Evolutionary conservation across 2,888 invertebrate species (phyloP).

Genomic region (Agriotes lineatus): DNA sequence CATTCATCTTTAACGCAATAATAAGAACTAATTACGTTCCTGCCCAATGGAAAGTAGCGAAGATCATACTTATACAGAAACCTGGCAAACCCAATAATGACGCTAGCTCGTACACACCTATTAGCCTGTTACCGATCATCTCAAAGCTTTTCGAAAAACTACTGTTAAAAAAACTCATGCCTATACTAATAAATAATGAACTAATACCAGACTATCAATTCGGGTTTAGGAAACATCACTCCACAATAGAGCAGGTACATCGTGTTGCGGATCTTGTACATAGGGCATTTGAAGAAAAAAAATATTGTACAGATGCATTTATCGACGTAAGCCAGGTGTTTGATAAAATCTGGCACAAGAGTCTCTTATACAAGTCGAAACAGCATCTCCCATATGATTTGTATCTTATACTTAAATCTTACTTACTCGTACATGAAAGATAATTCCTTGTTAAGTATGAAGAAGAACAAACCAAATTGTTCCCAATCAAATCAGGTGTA

Average conservation of each 20-base stretch:
- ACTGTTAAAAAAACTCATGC: neutral
- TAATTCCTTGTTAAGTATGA: constrained; percentile 8
- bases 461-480: constrained; percentile 13
- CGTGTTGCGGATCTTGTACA: neutral
- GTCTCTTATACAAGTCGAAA: neutral
- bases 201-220: neutral
- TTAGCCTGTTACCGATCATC: no score
- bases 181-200: neutral
- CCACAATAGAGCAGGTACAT: neutral
- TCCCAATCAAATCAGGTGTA: neutral
- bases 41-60: neutral
- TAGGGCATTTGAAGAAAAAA: neutral
- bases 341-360: constrained; percentile 5
- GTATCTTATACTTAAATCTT: neutral
- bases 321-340: neutral
- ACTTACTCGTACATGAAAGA: neutral
- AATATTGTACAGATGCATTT: neutral
- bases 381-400: neutral
- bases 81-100: neutral
- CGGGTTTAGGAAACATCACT: neutral
- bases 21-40: constrained; percentile 2
- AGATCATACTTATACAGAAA: neutral
- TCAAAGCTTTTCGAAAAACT: neutral
- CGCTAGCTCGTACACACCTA: neutral
- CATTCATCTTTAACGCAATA: constrained; percentile 1